Percentiles rank a stretch among this genome's conserved stretches.
Evolutionary conservation across 2,888 invertebrate species (phyloP).

Genomic region (Anthrax anthrax): DNA sequence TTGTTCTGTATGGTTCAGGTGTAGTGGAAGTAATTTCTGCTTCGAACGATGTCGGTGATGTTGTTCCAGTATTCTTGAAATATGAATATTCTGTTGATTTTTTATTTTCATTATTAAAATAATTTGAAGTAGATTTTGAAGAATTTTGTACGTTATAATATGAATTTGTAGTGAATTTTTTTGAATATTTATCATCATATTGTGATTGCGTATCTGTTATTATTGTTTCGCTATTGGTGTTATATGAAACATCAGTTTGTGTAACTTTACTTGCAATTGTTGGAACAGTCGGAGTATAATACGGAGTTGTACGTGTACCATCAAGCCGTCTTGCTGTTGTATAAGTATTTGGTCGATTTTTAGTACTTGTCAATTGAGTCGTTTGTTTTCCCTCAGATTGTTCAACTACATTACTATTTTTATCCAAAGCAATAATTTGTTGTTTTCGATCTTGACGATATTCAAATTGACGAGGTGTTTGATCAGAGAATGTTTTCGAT

Average conservation of each 20-base stretch:
- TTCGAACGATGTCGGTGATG: neutral
- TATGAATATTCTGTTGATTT: neutral
- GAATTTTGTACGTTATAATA: neutral
- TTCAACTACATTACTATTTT: neutral
- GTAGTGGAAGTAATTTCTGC: neutral
- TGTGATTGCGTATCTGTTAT: too few species aligned
- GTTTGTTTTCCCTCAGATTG: neutral
- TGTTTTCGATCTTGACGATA: conserved; percentile 14
- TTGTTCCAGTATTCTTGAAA: neutral
- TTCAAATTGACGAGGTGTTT: conserved; percentile 7
- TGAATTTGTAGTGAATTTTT: too few species aligned
- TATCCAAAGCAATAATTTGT: neutral
- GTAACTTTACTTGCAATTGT: conserved; percentile 8
- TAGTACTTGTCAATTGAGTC: neutral
- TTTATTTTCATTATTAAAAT: neutral
- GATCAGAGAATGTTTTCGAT: neutral
- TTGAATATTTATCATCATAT: too few species aligned
- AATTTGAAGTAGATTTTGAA: neutral
- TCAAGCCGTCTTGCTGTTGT: conserved; percentile 28
- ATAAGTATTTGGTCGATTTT: conserved; percentile 20
- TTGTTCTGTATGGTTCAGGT: neutral
- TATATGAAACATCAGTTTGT: neutral
- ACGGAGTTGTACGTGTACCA: conserved; percentile 28
- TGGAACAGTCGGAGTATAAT: conserved; percentile 33
- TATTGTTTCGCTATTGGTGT: neutral